Evolutionary conservation across 2,888 invertebrate genomes (phyloP).

Genomic region (Ephialtes manifestator): DNA sequence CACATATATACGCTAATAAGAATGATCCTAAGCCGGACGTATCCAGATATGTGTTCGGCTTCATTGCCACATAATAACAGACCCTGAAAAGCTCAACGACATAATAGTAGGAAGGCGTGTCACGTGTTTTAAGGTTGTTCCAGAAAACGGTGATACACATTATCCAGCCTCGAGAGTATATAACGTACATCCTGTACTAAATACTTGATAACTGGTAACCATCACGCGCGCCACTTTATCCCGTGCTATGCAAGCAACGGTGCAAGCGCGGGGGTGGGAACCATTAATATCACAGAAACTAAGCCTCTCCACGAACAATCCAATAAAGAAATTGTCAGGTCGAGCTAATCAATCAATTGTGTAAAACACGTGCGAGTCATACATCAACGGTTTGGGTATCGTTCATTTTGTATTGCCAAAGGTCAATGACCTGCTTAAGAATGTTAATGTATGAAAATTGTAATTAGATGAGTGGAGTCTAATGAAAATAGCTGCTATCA

Average conservation of each 20-base stretch:
- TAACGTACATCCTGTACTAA: slow-evolving; percentile 82
- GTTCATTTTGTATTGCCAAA: background rate
- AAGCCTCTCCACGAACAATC: slow-evolving; percentile 46
- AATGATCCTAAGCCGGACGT: slow-evolving; percentile 51
- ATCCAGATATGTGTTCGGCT: slow-evolving; percentile 57
- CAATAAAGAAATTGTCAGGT: slow-evolving; percentile 36
- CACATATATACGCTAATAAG: slow-evolving; percentile 47
- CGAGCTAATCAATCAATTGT: slow-evolving; percentile 33
- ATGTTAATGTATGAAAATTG: slow-evolving; percentile 37
- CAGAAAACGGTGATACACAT: slow-evolving; percentile 79
- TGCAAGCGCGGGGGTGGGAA: slow-evolving; percentile 64
- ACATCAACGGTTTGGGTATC: background rate
- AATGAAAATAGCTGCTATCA: slow-evolving; percentile 22
- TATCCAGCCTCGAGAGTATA: slow-evolving; percentile 68
- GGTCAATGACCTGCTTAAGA: slow-evolving; percentile 27
- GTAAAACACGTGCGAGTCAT: background rate
- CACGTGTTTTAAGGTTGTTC: slow-evolving; percentile 75
- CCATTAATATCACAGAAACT: slow-evolving; percentile 59
- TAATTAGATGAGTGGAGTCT: slow-evolving; percentile 24
- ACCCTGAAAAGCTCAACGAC: slow-evolving; percentile 78
- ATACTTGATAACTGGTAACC: slow-evolving; percentile 78
- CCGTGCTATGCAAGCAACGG: slow-evolving; percentile 20
- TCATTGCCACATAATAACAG: slow-evolving; percentile 62
- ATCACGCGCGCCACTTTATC: slow-evolving; percentile 79
- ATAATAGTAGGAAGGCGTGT: slow-evolving; percentile 79